Evolutionary conservation across 1,140 invertebrate genomes (phyloP).

Genomic region (Pachypeltis micranthus): DNA sequence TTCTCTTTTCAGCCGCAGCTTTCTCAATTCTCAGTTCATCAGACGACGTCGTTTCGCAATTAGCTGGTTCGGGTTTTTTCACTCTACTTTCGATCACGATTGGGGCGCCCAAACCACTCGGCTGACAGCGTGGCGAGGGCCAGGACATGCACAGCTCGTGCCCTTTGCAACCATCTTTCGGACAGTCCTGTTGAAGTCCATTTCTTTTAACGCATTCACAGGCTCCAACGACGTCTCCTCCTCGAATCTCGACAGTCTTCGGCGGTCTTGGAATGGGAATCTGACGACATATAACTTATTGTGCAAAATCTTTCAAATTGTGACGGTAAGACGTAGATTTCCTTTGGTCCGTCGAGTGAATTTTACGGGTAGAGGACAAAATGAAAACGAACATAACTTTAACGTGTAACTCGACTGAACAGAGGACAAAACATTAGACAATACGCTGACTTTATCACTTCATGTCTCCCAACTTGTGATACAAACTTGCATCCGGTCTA

Average conservation of each 20-base stretch:
- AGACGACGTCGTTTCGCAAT: not conserved
- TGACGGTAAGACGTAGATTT: too few relatives aligned
- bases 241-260: not conserved
- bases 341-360: too few relatives aligned
- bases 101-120: conserved; percentile 4
- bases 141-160: not conserved
- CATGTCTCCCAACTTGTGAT: too few relatives aligned
- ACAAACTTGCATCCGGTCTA: too few relatives aligned
- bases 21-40: not conserved
- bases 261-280: conserved; percentile 1
- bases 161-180: not conserved
- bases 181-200: conserved; percentile 7
- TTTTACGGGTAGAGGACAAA: too few relatives aligned
- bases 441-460: too few relatives aligned
- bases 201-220: conserved; percentile 8
- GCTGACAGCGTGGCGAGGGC: not conserved
- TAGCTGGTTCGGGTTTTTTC: not conserved
- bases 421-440: too few relatives aligned
- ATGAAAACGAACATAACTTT: too few relatives aligned
- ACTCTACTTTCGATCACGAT: not conserved
- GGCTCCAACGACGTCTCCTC: not conserved
- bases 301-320: too few relatives aligned
- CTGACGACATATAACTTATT: too few relatives aligned
- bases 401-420: too few relatives aligned
- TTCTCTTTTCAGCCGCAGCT: not conserved